Evolutionary conservation across 2,797 vertebrate species (phyloP).

Genomic region (Silurus aristotelis): DNA sequence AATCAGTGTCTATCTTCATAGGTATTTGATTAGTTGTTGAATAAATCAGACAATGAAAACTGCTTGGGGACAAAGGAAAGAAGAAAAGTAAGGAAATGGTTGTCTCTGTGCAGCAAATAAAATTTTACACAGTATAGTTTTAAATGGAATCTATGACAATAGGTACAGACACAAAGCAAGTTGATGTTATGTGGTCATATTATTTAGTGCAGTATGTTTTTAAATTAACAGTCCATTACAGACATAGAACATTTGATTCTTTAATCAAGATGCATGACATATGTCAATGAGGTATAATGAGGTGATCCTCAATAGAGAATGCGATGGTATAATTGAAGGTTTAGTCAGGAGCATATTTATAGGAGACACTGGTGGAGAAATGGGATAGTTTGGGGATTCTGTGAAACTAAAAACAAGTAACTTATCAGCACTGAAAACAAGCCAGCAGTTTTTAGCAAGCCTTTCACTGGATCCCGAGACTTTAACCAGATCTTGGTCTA

Average conservation of each 20-base stretch:
- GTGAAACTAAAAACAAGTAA: background rate
- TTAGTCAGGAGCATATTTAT: background rate
- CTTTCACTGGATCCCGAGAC: background rate
- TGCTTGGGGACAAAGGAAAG: background rate
- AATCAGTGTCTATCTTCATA: background rate
- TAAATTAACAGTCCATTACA: background rate
- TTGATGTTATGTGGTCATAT: background rate
- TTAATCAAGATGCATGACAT: background rate
- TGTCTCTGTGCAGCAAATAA: background rate
- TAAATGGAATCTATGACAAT: background rate
- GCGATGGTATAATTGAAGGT: background rate
- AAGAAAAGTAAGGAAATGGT: background rate
- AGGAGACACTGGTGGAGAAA: constrained; percentile 6
- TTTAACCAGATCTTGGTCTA: constrained; percentile 9
- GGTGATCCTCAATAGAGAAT: background rate
- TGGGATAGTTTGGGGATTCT: background rate
- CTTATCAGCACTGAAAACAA: constrained; percentile 17
- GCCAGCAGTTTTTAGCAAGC: background rate
- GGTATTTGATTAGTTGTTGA: background rate
- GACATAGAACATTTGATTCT: background rate
- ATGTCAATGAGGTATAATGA: background rate
- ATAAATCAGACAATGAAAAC: background rate
- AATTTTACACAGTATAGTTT: background rate
- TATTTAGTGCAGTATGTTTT: background rate
- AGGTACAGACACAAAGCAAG: background rate